These are phyloP conservation scores for Drosophila sucinea DNA, from an alignment of 1,140 invertebrate species.

Conservation along the genomic window DNA sequence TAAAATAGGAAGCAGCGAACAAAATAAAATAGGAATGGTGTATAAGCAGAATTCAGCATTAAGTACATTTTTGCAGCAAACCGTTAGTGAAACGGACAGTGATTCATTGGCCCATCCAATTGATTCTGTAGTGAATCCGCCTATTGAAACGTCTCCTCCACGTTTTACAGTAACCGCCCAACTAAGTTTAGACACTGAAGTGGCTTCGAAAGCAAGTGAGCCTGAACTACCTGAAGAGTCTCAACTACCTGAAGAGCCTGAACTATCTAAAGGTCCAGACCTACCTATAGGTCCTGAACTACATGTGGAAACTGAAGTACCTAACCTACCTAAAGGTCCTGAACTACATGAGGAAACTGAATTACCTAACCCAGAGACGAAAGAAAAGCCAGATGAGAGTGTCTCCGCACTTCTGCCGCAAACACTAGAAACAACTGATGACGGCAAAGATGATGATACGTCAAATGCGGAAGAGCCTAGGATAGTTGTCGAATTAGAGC, in stretches of 20 bases:
- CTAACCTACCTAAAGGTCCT: neutral
- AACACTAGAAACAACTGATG: neutral
- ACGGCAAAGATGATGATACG: slow-evolving; percentile 36
- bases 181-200: slow-evolving; percentile 6
- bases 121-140: slow-evolving; percentile 30
- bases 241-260: no score
- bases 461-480: neutral
- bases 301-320: neutral
- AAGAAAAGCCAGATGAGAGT: neutral
- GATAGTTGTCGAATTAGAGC: neutral
- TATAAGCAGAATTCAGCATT: slow-evolving; percentile 76
- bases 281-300: neutral
- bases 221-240: neutral
- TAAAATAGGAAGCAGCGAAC: neutral
- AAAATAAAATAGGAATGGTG: slow-evolving; percentile 7
- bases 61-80: slow-evolving; percentile 79
- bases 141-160: slow-evolving; percentile 50
- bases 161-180: slow-evolving; percentile 20
- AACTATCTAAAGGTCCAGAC: no score
- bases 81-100: slow-evolving; percentile 25
- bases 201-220: neutral
- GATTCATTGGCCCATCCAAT: slow-evolving; percentile 12
- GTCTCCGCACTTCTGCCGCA: neutral
- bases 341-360: neutral
- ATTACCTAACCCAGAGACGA: neutral